A percentile compares a stretch with the other conserved stretches of the same genome.
These are phyloP conservation scores for Leptopilina syphax DNA, from an alignment of 2,888 invertebrate species.

Conservation along the genomic window DNA sequence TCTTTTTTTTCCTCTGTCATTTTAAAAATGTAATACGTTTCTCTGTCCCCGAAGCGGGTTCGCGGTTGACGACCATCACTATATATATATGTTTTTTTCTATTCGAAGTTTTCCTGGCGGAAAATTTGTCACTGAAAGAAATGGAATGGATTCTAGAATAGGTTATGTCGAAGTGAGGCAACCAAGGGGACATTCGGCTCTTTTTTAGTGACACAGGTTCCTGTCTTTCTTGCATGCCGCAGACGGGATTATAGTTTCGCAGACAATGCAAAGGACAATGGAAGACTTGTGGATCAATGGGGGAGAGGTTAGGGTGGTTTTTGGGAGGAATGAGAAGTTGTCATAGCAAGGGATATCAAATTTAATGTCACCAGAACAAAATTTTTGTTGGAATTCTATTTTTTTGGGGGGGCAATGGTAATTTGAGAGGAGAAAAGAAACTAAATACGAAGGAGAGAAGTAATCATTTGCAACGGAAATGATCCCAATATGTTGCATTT, in stretches of 20 bases:
- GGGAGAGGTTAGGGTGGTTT: constrained; percentile 50
- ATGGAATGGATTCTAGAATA: constrained; percentile 49
- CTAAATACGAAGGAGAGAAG: too few species aligned
- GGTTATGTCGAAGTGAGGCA: constrained; percentile 45
- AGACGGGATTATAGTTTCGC: constrained; percentile 70
- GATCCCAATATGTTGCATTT: too few species aligned
- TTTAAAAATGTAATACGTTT: constrained; percentile 74
- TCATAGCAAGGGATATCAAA: constrained; percentile 71
- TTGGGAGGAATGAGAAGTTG: constrained; percentile 51
- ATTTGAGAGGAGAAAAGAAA: not conserved
- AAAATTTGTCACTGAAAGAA: constrained; percentile 71
- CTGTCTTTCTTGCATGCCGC: constrained; percentile 57
- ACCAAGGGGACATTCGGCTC: constrained; percentile 43
- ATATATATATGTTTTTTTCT: constrained; percentile 56
- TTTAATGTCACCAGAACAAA: constrained; percentile 58
- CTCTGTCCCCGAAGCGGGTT: constrained; percentile 62
- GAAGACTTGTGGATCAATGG: constrained; percentile 62
- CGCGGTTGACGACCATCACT: constrained; percentile 61
- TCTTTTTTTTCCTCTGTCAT: constrained; percentile 72
- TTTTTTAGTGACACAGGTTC: constrained; percentile 54
- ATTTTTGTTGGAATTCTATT: not conserved
- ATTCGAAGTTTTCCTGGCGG: constrained; percentile 75
- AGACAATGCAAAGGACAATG: constrained; percentile 73
- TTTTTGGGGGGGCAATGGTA: not conserved
- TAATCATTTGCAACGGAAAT: too few species aligned